Base-by-base conservation (phyloP, 1,140 invertebrate genomes). In the Trialeurodes vaporariorum region DNA sequence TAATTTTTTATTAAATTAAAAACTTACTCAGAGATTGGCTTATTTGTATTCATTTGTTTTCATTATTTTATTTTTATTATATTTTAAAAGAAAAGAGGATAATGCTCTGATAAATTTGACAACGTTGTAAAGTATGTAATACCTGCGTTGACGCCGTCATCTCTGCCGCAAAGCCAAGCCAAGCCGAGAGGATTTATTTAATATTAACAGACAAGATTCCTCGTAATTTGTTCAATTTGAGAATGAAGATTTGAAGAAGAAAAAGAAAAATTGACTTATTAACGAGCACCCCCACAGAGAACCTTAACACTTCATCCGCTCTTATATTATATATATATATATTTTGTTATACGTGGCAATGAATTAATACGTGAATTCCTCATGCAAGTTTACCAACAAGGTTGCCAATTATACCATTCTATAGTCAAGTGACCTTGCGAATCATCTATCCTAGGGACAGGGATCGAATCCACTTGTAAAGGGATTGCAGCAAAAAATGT, bases 161-260 rank as follows among this genome's bases (percentile, higher is more conserved):
- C 34, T 49, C 34, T 49, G 34, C 34, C n/a, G n/a, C n/a, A n/a
- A n/a, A n/a, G n/a, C n/a, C n/a, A n/a, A n/a, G n/a, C n/a, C n/a
- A n/a, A n/a, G 34, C 34, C 17, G 34, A 9, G 34, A 17, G 34
- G 34, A 49, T 49, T 49, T 49, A 49, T 49, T 49, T 17, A 9
- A 17, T 49, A 49, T 49, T 49, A 49, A 49, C 34, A 49, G 34
- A 49, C 34, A 49, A 17, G 34, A 49, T 49, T 49, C 34, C 17
- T 49, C 34, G 34, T 49, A 49, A 49, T 49, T 49, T 49, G 34
- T 49, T 49, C 34, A 49, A 49, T 49, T 49, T 49, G 34, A 49
- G 34, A 17, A 5, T 49, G 34, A 49, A 49, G n/a, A n/a, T n/a
- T n/a, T n/a, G 34, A 49, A 49, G 34, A 49, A 49, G 34, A 49